These are phyloP conservation scores for Germaria angustata DNA, from an alignment of 2,888 invertebrate genomes.

Conservation along the genomic window DNA sequence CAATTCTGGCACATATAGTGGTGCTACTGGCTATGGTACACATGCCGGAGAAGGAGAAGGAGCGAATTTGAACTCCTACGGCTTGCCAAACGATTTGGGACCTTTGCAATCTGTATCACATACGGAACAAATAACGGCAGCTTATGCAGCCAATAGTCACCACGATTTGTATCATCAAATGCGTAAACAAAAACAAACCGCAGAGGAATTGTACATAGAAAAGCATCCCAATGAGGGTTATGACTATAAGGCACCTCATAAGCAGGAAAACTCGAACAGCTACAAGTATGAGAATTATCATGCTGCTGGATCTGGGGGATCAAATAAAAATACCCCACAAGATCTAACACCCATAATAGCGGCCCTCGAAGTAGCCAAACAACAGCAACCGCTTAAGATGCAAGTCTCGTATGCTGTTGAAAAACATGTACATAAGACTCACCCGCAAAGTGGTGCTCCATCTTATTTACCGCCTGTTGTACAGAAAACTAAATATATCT, in stretches of 20 bases:
- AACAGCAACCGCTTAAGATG: conserved; percentile 60
- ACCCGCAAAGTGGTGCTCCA: not conserved
- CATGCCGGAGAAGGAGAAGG: conserved; percentile 50
- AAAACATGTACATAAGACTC: conserved; percentile 74
- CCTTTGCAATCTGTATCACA: conserved; percentile 77
- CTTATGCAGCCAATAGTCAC: conserved; percentile 72
- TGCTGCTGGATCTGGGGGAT: conserved; percentile 61
- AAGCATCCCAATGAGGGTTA: conserved; percentile 77
- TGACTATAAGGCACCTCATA: conserved; percentile 69
- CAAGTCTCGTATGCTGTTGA: conserved; percentile 72
- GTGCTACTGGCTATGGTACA: conserved; percentile 8
- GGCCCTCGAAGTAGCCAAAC: conserved; percentile 76
- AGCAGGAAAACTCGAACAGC: conserved; percentile 16
- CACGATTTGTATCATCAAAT: conserved; percentile 76
- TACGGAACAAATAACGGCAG: conserved; percentile 78
- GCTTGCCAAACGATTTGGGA: conserved; percentile 73
- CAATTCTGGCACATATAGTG: conserved; percentile 45
- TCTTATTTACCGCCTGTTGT: conserved; percentile 73
- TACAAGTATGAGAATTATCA: conserved; percentile 75
- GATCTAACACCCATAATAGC: conserved; percentile 76
- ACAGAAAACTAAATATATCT: conserved; percentile 76
- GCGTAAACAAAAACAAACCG: conserved; percentile 74
- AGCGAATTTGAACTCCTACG: conserved; percentile 69
- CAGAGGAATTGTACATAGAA: conserved; percentile 75
- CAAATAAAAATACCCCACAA: conserved; percentile 69